Base-by-base conservation (phyloP, 1,140 invertebrate species). In the Temnothorax nylanderi region DNA sequence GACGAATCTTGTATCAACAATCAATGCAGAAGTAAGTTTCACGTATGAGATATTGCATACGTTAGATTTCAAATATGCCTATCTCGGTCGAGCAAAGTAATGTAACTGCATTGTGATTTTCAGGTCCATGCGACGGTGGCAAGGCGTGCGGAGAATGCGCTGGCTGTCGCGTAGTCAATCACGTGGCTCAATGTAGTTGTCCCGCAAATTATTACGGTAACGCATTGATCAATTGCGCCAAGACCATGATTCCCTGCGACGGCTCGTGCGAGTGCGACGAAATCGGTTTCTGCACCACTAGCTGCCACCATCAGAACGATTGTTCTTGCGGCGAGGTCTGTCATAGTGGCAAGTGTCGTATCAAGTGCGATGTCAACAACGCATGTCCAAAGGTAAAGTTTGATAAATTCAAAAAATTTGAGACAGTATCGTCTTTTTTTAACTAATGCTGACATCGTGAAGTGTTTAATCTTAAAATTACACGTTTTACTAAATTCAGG, bases 101-200 rank as follows among this genome's bases (percentile, higher is more conserved):
- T 7, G 41, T 7, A 26, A 71, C 47, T 37, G 0, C 16, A 62
- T 88, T 88, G 6, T 90, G 91, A 88, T 93, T 94, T 95, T 78
- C 91, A 97, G 97, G 98, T 97, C 98, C 98, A 2, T 99, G 98
- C 91, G 96, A 96, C 49, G 96, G 96, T 32, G 96, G 94, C 18
- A 94, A 94, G 56, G 95, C 96, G 16, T 99, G 98, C 93, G 98
- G 98, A 51, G 96, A 97, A 81, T 99, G 98, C 94, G 98, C 98
- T 18, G 96, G 97, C 47, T 99, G 98, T 91, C 95, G 97, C 90
- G 98, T 98, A 3, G 96, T 97, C 44, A 98, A 98, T 94, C 98
- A 98, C 90, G 96, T 97, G 44, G 97, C 97, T 1, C 97, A 98
- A 90, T 99, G 98, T 92, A 97, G 96, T 90, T 99, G 98, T 92